Base-by-base conservation (phyloP, 1,140 invertebrate species). In the Cydia splendana region DNA sequence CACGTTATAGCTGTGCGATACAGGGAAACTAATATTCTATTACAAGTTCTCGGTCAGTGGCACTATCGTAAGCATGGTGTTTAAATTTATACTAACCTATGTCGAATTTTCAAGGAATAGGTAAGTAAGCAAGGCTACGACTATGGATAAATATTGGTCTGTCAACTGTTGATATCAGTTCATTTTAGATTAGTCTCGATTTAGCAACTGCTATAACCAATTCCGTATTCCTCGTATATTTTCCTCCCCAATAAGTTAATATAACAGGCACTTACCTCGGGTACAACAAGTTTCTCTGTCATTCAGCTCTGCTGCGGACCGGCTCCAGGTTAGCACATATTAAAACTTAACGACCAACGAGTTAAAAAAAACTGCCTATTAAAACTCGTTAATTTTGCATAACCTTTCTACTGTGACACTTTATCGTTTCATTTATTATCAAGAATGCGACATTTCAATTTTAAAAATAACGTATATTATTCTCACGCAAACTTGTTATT, bases 271-370 rank as follows among this genome's bases (percentile, higher is more conserved):
- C 67, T 71, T 71, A 71, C 67, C 67, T 71, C 18, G 15, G 67
- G 67, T 15, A 71, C n/a, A 38, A 71, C 67, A 71, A 38, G 67
- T 71, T 71, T 71, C 67, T 38, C 67, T 71, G 67, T 71, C 67
- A 71, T 71, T 71, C 67, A 4, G 67, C 6, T 71, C 30, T 71
- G 67, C 67, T 20, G n/a, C 67, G 67, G 34, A n/a, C 34, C 67
- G 67, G 15, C 67, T 71, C 34, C 67, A 71, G 67, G n/a, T 71
- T 71, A 71, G 2, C 67, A 71, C 67, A 42, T 71, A 18, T n/a
- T 71, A 67, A n/a, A 67, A 71, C 67, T 71, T 38, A 71, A 42
- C 4, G 2, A 34, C 30, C 18, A 38, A 18, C 45, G 15, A 45
- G 30, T n/a, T 45, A 71, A 71, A 38, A 42, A 71, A 71, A 38